phyloP scores from a whole-genome alignment of 2,797 vertebrate species.

The Tachyglossus aculeatus region DNA sequence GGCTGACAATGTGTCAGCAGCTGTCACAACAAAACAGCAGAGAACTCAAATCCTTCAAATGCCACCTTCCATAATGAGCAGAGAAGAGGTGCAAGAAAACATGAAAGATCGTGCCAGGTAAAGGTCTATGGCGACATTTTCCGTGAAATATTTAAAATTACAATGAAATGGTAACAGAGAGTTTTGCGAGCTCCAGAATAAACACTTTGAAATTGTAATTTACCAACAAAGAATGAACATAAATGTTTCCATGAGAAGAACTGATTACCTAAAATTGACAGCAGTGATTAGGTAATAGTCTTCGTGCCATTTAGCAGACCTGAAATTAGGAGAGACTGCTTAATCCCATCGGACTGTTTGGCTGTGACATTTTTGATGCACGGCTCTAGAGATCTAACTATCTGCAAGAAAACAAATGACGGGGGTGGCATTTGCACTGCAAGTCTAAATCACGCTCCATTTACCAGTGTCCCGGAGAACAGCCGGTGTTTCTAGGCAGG shows the following conservation, averaged over 20 bases:
- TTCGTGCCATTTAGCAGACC: slow-evolving; percentile 37
- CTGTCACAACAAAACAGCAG: slow-evolving; percentile 1
- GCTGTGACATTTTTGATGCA: slow-evolving; percentile 30
- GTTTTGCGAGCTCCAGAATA: slow-evolving; percentile 8
- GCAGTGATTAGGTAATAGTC: slow-evolving; percentile 28
- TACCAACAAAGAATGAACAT: slow-evolving; percentile 26
- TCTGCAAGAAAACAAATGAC: slow-evolving; percentile 41
- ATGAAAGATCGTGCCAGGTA: neutral
- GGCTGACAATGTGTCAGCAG: slow-evolving; percentile 1
- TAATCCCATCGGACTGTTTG: slow-evolving; percentile 32
- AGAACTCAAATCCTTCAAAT: slow-evolving; percentile 22
- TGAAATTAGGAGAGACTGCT: slow-evolving; percentile 45
- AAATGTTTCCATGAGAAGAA: slow-evolving; percentile 8
- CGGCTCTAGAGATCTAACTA: slow-evolving; percentile 30
- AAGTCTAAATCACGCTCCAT: slow-evolving; percentile 37
- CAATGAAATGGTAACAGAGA: slow-evolving; percentile 11
- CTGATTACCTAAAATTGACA: slow-evolving; percentile 27
- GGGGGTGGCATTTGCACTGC: slow-evolving; percentile 30
- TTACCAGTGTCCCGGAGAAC: slow-evolving; percentile 37
- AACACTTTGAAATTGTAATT: slow-evolving; percentile 20
- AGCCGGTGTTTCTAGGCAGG: slow-evolving; percentile 25
- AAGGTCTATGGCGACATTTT: neutral
- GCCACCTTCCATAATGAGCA: neutral
- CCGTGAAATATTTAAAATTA: slow-evolving; percentile 25
- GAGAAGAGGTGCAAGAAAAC: neutral